These are phyloP conservation scores for Hydrotaea diabolus DNA, from an alignment of 2,888 invertebrate genomes.

Conservation along the genomic window DNA sequence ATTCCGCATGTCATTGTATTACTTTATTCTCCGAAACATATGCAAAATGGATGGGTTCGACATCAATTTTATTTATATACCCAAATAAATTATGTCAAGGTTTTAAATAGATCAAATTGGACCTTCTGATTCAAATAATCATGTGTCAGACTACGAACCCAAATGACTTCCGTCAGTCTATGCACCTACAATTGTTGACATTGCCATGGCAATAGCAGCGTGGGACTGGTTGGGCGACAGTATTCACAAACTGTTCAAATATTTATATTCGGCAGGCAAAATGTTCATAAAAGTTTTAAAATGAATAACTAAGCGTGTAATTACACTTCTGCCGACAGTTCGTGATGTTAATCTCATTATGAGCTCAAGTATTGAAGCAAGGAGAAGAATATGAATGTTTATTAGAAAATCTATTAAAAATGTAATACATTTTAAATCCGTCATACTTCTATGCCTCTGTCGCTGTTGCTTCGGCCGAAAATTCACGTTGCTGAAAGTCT, in stretches of 20 bases:
- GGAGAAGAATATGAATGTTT: not conserved
- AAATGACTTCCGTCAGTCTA: not conserved
- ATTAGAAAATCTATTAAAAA: conserved; percentile 7
- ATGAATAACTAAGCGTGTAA: conserved; percentile 15
- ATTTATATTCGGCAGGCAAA: not conserved
- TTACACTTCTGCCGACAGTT: conserved; percentile 13
- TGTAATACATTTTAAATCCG: not conserved
- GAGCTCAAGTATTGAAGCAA: not conserved
- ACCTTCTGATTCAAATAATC: too few species aligned
- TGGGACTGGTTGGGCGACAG: not conserved
- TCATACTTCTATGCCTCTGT: not conserved
- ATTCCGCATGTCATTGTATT: too few species aligned
- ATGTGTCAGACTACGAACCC: too few species aligned
- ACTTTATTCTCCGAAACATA: too few species aligned
- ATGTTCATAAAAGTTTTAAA: not conserved
- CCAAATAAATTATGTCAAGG: too few species aligned
- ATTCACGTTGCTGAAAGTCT: too few species aligned
- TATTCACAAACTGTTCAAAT: conserved; percentile 4
- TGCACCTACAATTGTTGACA: not conserved
- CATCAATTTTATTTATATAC: too few species aligned
- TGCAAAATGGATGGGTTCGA: too few species aligned
- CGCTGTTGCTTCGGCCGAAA: not conserved
- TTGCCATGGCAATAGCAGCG: not conserved
- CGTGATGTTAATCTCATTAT: conserved; percentile 23
- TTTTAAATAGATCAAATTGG: too few species aligned